Evolutionary conservation across 2,888 invertebrate species (phyloP).

Genomic region (Lepas anatifera): DNA sequence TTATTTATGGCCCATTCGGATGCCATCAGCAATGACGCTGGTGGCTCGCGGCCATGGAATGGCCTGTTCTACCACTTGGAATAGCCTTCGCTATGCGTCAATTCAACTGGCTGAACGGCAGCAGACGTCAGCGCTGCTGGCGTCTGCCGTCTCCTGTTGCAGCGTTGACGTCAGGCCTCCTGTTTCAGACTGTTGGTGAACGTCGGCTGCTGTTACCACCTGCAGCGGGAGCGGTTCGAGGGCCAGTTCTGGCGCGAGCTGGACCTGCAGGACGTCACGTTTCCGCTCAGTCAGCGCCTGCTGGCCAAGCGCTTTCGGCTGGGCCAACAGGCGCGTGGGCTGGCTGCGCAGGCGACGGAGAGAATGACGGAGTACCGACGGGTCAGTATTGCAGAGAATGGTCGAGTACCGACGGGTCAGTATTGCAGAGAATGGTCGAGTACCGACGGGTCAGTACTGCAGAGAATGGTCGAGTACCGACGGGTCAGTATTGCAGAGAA

Average conservation of each 20-base stretch:
- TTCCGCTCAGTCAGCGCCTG: conserved; percentile 54
- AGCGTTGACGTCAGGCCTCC: too few species aligned
- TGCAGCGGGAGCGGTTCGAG: conserved; percentile 40
- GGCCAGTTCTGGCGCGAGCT: conserved; percentile 23
- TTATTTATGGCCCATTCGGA: too few species aligned
- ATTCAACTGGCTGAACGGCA: too few species aligned
- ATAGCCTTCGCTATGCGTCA: too few species aligned
- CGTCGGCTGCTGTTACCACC: conserved; percentile 84
- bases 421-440: background rate
- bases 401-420: background rate
- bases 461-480: too few species aligned
- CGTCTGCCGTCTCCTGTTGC: too few species aligned
- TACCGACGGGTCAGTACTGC: too few species aligned
- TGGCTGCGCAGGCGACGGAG: conserved; percentile 71
- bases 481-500: too few species aligned
- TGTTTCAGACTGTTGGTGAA: conserved; percentile 50
- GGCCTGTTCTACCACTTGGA: too few species aligned
- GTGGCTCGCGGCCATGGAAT: too few species aligned
- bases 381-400: conserved; percentile 23
- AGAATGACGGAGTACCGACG: conserved; percentile 45
- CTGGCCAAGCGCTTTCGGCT: conserved; percentile 40
- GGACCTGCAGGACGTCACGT: conserved; percentile 31
- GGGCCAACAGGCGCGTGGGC: conserved; percentile 68
- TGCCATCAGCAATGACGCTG: too few species aligned
- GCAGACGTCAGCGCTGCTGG: too few species aligned